These are phyloP conservation scores for Mythimna loreyi DNA, from an alignment of 2,888 invertebrate genomes.

Conservation along the genomic window DNA sequence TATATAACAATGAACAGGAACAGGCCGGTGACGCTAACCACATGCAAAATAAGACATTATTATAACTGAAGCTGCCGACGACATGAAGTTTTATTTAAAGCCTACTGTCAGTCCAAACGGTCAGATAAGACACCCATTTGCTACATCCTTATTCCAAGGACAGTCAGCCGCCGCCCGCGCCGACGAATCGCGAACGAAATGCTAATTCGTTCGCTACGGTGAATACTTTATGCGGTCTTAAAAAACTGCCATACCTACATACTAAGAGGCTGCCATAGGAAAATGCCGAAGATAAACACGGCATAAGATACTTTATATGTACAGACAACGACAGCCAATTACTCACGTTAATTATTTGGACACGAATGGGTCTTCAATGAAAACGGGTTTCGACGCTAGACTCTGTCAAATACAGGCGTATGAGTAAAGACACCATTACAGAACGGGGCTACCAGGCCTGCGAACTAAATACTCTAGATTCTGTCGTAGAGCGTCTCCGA, in stretches of 20 bases:
- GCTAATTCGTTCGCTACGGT: conserved; percentile 85
- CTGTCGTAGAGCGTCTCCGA: conserved; percentile 13
- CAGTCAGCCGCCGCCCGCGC: conserved; percentile 69
- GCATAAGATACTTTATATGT: conserved; percentile 65
- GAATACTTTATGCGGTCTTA: conserved; percentile 85
- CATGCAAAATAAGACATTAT: conserved; percentile 66
- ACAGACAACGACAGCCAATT: conserved; percentile 71
- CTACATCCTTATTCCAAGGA: conserved; percentile 89
- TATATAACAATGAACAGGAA: conserved; percentile 67
- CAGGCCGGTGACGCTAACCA: conserved; percentile 59
- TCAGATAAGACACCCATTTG: conserved; percentile 80
- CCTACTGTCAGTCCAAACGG: conserved; percentile 74
- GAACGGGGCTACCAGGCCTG: conserved; percentile 17
- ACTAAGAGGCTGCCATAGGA: conserved; percentile 69
- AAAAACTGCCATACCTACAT: conserved; percentile 77
- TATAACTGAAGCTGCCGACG: conserved; percentile 59
- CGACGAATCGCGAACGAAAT: conserved; percentile 84
- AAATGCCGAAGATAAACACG: conserved; percentile 77
- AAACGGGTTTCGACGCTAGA: conserved; percentile 59
- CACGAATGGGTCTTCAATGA: conserved; percentile 62
- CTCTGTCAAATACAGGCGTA: conserved; percentile 43
- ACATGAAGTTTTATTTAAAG: conserved; percentile 63
- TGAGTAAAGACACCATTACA: conserved; percentile 32
- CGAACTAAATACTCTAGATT: conserved; percentile 43
- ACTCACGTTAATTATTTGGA: conserved; percentile 72